Evolutionary conservation across 2,797 vertebrate species (phyloP), one percentile per base, ranked within the genome.

Genomic region (Thamnophis elegans): DNA sequence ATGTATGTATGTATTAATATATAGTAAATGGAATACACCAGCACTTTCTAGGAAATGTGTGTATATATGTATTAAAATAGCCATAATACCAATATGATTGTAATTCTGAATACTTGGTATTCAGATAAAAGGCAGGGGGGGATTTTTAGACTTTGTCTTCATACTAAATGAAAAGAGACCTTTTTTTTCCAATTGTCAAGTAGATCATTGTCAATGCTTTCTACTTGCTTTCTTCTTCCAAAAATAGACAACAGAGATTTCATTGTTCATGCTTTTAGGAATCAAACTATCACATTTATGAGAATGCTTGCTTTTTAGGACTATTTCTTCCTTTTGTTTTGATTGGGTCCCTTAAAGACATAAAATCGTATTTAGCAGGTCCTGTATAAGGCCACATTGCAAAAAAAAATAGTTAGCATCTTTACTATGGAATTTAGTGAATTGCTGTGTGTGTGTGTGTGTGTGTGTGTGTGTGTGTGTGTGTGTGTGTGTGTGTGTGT

Each of bases 181-280:
- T 12, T 92, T 18, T 16, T 92, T 14, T 20, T 94, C 51, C 87
- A 89, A 0, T 86, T 93, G 88, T 2, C 93, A 36, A 89, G 90
- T 42, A 16, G 62, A 87, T 92, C 54, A 16, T 62, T 47, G 94
- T 93, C 65, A n/a, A 13, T 87, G 47, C 26, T 65, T 85, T 88
- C 25, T 93, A 51, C 9, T 14, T 95, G 91, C 26, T 88, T 94
- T 82, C 88, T 93, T 87, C 94, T 92, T 51, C 58, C 86, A 86
- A 36, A 85, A 7, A n/a, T 55, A 36, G 11, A 26, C 7, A 54
- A 53, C 18, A 91, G 89, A 94, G 62, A 62, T 85, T 94, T 89
- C 1, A 0, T 89, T 5, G 28, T 65, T 93, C 56, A 22, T 78
- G 93, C 91, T 87, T 42, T 59, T 54, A 20, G 42, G n/a, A 58